Percentiles rank a stretch among this genome's conserved stretches.
phyloP scores from a whole-genome alignment of 2,888 invertebrate genomes.

The Drosophila percnosoma region DNA sequence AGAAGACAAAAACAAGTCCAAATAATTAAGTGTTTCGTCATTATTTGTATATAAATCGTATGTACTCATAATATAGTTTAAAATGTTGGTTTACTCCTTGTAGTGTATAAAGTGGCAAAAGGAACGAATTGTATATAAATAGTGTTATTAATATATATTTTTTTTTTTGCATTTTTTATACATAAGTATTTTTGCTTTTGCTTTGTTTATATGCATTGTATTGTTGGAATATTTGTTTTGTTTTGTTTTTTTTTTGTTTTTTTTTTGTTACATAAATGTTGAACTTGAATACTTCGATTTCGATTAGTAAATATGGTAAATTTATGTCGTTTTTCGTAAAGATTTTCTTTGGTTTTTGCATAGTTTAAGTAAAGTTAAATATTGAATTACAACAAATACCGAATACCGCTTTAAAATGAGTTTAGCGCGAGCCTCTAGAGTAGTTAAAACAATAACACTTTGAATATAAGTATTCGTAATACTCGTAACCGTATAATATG shows the following conservation, averaged over 20 bases:
- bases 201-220: slow-evolving; percentile 20
- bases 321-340: slow-evolving; percentile 30
- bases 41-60: slow-evolving; percentile 37
- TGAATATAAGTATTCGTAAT: slow-evolving; percentile 46
- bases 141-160: slow-evolving; percentile 22
- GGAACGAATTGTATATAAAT: slow-evolving; percentile 61
- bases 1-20: neutral
- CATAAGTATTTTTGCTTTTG: slow-evolving; percentile 39
- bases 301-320: slow-evolving; percentile 69
- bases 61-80: slow-evolving; percentile 41
- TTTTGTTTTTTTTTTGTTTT: slow-evolving; percentile 19
- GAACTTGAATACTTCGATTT: slow-evolving; percentile 60
- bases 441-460: slow-evolving; percentile 61
- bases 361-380: slow-evolving; percentile 60
- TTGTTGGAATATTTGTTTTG: slow-evolving; percentile 35
- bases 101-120: slow-evolving; percentile 75
- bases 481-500: slow-evolving; percentile 40
- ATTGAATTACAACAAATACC: slow-evolving; percentile 76
- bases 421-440: slow-evolving; percentile 74
- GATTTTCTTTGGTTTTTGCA: slow-evolving; percentile 25
- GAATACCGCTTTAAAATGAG: slow-evolving; percentile 65
- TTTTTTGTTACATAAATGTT: slow-evolving; percentile 47
- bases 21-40: slow-evolving; percentile 30
- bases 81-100: slow-evolving; percentile 40
- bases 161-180: slow-evolving; percentile 24